phyloP scores from a whole-genome alignment of 2,888 invertebrate species.

The Drosophila algonquin region DNA sequence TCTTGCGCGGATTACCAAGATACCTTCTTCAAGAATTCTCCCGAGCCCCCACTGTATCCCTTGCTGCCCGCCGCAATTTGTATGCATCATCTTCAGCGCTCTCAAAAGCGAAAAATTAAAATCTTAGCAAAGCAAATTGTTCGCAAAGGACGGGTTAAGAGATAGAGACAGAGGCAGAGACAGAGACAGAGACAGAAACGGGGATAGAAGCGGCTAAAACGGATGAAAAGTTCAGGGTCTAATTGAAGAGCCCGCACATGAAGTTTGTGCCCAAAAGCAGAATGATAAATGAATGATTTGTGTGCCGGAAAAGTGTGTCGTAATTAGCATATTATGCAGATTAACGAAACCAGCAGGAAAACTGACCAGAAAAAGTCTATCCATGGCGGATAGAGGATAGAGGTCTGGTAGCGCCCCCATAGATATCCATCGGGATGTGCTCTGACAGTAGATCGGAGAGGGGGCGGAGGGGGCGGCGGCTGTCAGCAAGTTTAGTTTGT shows the following conservation, averaged over 20 bases:
- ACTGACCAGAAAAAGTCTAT: slow-evolving; percentile 14
- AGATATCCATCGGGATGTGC: slow-evolving; percentile 1
- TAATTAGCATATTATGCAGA: slow-evolving; percentile 72
- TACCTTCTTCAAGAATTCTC: not conserved
- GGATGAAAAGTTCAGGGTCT: slow-evolving; percentile 40
- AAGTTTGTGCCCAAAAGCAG: slow-evolving; percentile 20
- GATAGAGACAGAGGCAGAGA: slow-evolving; percentile 6
- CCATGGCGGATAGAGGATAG: slow-evolving; percentile 6
- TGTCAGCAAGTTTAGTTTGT: slow-evolving; percentile 41
- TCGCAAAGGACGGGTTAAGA: slow-evolving; percentile 33
- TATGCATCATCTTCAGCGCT: slow-evolving; percentile 35
- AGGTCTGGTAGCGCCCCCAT: not conserved
- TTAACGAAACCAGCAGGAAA: slow-evolving; percentile 41
- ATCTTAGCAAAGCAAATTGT: slow-evolving; percentile 53
- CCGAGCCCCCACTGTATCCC: slow-evolving; percentile 18
- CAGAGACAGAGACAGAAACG: slow-evolving; percentile 4
- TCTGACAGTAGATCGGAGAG: not conserved
- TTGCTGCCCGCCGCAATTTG: slow-evolving; percentile 42
- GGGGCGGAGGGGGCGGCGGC: slow-evolving; percentile 13
- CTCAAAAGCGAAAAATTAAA: slow-evolving; percentile 49
- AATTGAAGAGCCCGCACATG: slow-evolving; percentile 45
- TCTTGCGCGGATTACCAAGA: not conserved
- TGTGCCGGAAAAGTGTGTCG: slow-evolving; percentile 49
- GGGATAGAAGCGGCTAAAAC: slow-evolving; percentile 5
- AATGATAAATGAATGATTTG: slow-evolving; percentile 62